Conservation (phyloP, 2,113 vertebrate genomes). For the Bubo scandiacus region DNA sequence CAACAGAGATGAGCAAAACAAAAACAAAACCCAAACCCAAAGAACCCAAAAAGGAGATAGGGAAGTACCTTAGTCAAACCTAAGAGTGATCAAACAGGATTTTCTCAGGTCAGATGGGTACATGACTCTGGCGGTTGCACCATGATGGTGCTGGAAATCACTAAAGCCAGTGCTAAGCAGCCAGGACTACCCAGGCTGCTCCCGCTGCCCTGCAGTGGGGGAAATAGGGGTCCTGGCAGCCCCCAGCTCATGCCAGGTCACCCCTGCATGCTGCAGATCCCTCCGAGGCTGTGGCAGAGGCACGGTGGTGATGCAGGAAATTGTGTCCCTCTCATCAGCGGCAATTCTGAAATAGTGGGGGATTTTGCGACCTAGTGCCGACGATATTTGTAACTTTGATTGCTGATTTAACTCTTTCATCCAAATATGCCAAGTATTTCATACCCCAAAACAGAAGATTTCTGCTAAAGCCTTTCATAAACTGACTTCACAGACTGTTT, state of each 20-base stretch:
- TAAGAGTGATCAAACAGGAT: not conserved
- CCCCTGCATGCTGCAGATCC: not conserved
- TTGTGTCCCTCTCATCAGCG: rapidly evolving
- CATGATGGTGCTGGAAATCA: not conserved
- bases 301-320: not conserved
- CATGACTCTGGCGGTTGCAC: not conserved
- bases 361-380: not conserved
- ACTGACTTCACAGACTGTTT: not conserved
- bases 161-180: not conserved
- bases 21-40: not conserved
- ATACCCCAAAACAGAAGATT: not conserved
- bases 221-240: not conserved
- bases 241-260: not conserved
- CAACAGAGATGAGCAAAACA: not conserved
- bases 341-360: not conserved
- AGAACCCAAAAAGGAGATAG: not conserved
- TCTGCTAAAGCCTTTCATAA: constrained; percentile 11
- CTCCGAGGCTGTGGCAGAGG: not conserved
- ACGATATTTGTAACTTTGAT: not conserved
- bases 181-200: not conserved
- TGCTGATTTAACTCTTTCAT: not conserved
- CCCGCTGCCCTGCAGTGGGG: rapidly evolving
- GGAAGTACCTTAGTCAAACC: not conserved
- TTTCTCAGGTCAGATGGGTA: not conserved
- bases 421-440: constrained; percentile 34